These are phyloP conservation scores for Smithornis capensis DNA, from an alignment of 2,113 vertebrate genomes.

Conservation along the genomic window DNA sequence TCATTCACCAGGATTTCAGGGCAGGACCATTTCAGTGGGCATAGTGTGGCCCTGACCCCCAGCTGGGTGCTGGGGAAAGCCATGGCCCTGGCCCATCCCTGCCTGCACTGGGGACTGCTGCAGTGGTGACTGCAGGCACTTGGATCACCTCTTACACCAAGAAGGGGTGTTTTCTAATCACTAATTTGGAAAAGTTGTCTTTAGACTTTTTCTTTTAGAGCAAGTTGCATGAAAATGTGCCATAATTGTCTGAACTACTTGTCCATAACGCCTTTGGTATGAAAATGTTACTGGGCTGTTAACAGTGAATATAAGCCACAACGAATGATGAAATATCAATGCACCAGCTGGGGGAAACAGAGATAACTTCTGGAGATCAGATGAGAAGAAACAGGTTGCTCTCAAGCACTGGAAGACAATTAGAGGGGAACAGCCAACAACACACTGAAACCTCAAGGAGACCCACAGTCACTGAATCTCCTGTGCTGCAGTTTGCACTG, in stretches of 20 bases:
- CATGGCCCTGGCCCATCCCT: neutral
- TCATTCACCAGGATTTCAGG: rapidly evolving
- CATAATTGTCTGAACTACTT: neutral
- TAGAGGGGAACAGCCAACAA: neutral
- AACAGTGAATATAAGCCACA: neutral
- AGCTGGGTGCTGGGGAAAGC: neutral
- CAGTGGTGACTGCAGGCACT: neutral
- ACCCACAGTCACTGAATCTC: rapidly evolving
- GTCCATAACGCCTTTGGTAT: neutral
- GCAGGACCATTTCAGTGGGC: neutral
- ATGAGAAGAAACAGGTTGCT: neutral
- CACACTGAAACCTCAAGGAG: rapidly evolving
- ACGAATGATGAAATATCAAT: neutral
- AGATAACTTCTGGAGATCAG: neutral
- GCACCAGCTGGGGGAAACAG: neutral
- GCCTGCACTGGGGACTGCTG: neutral
- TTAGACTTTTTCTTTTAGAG: neutral
- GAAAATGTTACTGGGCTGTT: neutral
- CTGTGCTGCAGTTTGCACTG: neutral
- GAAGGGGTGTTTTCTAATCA: neutral
- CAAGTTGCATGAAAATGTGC: neutral
- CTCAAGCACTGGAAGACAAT: neutral
- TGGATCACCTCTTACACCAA: neutral
- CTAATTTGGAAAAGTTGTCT: neutral
- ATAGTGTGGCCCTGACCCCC: neutral